phyloP scores from a whole-genome alignment of 2,113 vertebrate species.

The Ovis aries region DNA sequence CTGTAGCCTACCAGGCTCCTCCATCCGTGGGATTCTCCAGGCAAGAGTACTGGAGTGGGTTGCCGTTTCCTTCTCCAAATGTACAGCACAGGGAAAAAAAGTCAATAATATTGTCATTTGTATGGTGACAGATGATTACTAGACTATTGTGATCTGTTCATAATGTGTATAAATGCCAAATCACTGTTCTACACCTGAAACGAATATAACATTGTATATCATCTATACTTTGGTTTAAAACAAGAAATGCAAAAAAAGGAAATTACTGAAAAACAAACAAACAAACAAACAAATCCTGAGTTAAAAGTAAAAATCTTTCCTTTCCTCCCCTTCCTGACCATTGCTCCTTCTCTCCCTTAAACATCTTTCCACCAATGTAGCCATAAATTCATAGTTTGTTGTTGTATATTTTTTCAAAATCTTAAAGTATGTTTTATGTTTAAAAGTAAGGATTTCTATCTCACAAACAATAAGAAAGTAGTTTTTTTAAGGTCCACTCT shows the following conservation, averaged over 20 bases:
- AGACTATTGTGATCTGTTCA: background rate
- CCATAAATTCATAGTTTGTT: background rate
- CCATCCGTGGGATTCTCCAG: accelerated
- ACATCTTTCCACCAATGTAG: background rate
- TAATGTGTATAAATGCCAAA: background rate
- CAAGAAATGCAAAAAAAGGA: background rate
- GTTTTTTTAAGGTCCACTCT: background rate
- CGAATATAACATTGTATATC: background rate
- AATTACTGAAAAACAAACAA: background rate
- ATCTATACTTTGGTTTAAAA: background rate
- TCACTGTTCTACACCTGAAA: background rate
- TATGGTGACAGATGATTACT: background rate
- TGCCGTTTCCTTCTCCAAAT: no score
- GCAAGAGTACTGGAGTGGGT: no score
- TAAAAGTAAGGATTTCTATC: background rate
- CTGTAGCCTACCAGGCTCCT: no score
- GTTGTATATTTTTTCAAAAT: background rate
- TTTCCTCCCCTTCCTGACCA: background rate
- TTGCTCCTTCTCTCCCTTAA: background rate
- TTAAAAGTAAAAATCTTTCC: slow-evolving; percentile 6
- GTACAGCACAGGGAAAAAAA: background rate
- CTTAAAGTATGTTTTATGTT: background rate
- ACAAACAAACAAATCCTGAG: background rate
- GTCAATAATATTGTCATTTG: background rate
- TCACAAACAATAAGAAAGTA: background rate